These are phyloP conservation scores for Marisa cornuarietis DNA, from an alignment of 1,140 invertebrate genomes.

Conservation along the genomic window DNA sequence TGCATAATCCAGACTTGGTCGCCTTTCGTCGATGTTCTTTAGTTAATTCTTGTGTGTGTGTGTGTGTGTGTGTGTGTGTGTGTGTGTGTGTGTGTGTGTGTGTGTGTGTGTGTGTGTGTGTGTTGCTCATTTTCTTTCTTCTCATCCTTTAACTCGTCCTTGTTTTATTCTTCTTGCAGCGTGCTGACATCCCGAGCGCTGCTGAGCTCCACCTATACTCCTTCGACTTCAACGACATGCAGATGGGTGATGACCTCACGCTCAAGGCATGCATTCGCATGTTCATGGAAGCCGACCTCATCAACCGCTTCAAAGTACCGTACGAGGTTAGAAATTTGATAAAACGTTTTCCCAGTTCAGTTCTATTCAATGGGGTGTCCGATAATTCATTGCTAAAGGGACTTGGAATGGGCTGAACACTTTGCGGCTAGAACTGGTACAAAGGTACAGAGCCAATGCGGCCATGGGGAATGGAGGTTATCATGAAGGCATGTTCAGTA, in stretches of 20 bases:
- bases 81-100: constrained; percentile 4
- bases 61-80: constrained; percentile 8
- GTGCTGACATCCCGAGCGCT: constrained; percentile 41
- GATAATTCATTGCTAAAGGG: too few relatives aligned
- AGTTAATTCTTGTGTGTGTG: background rate
- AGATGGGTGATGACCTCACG: constrained; percentile 88
- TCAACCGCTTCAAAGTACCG: constrained; percentile 91
- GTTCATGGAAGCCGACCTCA: constrained; percentile 91
- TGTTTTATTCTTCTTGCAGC: constrained; percentile 21
- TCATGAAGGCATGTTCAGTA: too few relatives aligned
- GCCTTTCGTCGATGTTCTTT: too few relatives aligned
- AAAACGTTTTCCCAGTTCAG: too few relatives aligned
- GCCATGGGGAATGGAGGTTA: too few relatives aligned
- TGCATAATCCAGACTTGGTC: too few relatives aligned
- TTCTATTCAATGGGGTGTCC: too few relatives aligned
- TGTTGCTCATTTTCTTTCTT: too few relatives aligned
- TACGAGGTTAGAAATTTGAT: constrained; percentile 76
- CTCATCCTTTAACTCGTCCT: background rate
- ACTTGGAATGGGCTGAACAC: too few relatives aligned
- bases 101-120: constrained; percentile 5
- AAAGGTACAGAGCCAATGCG: too few relatives aligned
- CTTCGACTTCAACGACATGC: constrained; percentile 91
- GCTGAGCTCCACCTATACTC: constrained; percentile 47
- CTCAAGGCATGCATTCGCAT: constrained; percentile 89
- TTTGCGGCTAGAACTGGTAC: too few relatives aligned